Evolutionary conservation across 2,113 vertebrate genomes (phyloP).

Genomic region (Prochilodus magdalenae): DNA sequence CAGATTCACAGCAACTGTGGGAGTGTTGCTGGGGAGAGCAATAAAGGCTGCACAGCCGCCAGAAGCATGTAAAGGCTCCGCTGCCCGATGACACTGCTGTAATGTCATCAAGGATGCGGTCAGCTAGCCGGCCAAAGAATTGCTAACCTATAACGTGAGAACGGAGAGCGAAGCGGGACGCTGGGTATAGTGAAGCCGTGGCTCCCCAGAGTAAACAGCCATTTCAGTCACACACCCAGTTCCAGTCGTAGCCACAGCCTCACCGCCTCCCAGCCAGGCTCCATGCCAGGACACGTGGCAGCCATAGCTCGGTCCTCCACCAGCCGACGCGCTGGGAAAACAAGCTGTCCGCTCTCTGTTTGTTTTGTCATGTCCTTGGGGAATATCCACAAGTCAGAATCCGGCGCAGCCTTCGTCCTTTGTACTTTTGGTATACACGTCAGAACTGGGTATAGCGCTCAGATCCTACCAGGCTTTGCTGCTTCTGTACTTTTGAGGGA

Average conservation of each 20-base stretch:
- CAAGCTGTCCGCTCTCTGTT: conserved; percentile 50
- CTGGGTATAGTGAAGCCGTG: conserved; percentile 32
- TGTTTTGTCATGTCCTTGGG: conserved; percentile 49
- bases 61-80: not conserved
- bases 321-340: conserved; percentile 49
- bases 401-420: not conserved
- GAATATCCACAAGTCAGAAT: not conserved
- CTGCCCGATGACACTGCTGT: conserved; percentile 68
- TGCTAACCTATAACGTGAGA: conserved; percentile 61
- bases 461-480: not conserved
- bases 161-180: conserved; percentile 24
- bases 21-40: not conserved
- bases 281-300: conserved; percentile 54
- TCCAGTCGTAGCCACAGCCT: conserved; percentile 38
- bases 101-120: conserved; percentile 67
- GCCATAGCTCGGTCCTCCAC: conserved; percentile 23
- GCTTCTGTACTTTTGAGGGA: not conserved
- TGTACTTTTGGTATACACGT: not conserved
- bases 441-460: not conserved
- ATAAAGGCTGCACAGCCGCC: not conserved
- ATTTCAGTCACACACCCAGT: conserved; percentile 45
- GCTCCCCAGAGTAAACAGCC: conserved; percentile 11
- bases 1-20: conserved; percentile 58
- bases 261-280: conserved; percentile 47
- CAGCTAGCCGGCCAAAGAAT: not conserved